These are phyloP conservation scores for Triplophysa rosa DNA, from an alignment of 2,113 vertebrate genomes.

Conservation along the genomic window DNA sequence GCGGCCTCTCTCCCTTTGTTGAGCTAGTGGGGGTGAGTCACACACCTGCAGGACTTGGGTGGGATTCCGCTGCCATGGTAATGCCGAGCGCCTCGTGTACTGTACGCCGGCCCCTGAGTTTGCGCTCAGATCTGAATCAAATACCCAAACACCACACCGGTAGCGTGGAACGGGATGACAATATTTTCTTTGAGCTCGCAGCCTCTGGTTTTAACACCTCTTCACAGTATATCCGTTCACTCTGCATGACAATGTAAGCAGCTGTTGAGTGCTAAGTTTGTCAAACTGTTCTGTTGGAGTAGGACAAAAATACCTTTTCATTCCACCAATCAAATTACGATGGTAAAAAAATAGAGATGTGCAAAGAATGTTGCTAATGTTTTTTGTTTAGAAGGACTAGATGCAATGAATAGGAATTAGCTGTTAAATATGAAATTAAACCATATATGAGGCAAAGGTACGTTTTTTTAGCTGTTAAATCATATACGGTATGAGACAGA, in stretches of 20 bases:
- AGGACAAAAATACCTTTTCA: not conserved
- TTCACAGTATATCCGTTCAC: slow-evolving; percentile 9
- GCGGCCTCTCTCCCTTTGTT: slow-evolving; percentile 49
- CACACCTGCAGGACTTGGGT: slow-evolving; percentile 58
- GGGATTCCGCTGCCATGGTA: slow-evolving; percentile 59
- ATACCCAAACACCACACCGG: not conserved
- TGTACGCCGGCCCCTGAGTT: slow-evolving; percentile 47
- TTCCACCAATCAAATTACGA: not conserved
- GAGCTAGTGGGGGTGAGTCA: slow-evolving; percentile 54
- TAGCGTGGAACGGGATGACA: not conserved
- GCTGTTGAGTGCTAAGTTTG: not conserved
- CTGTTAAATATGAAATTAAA: too few species aligned
- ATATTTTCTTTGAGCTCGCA: slow-evolving; percentile 5
- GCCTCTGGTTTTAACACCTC: slow-evolving; percentile 18
- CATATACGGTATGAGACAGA: too few species aligned
- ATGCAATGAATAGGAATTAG: not conserved
- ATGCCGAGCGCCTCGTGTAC: slow-evolving; percentile 49
- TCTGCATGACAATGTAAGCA: not conserved
- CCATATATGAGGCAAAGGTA: too few species aligned
- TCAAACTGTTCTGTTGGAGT: not conserved
- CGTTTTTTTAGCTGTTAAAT: too few species aligned
- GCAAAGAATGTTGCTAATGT: too few species aligned
- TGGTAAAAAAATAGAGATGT: too few species aligned
- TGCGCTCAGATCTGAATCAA: slow-evolving; percentile 46
- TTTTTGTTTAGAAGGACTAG: not conserved